Evolutionary conservation across 2,797 vertebrate genomes (phyloP), one percentile per base, ranked within the genome.

Genomic region (Mus spretus): DNA sequence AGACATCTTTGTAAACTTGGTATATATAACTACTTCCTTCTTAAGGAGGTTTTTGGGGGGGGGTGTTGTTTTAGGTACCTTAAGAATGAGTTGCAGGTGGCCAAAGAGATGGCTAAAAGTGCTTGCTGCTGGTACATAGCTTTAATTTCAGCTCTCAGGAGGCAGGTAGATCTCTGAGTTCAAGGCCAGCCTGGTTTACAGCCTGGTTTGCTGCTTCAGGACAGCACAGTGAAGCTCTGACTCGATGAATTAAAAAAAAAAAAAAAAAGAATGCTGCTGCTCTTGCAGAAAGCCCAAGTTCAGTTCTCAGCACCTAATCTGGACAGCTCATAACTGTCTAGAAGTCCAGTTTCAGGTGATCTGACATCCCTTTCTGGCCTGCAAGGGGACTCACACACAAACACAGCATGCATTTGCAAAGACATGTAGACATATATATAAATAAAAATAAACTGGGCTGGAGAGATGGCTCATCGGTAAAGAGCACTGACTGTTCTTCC

Each of bases 1-100:
- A 67, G 5, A 28, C 63, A 65, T 94, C 44, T 88, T 92, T 82
- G 22, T 70, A 47, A 53, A 63, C 17, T 89, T 91, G 89, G 95
- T 61, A 17, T 63, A 34, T 78, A 9, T 77, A 95, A 80, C 6
- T 77, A 20, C 26, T 37, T 50, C 24, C 61, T 92, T 92, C 31
- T 82, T 37, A 92, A 83, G 67, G 20, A 74, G 86, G 93, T 81
- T 94, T 5, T 11, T 34, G 17, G 40, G 31, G 61, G 44, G 9
- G 47, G 7, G 47, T 47, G 44, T 44, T 44, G 74, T 77, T 96
- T 89, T 85, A 91, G 70, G 70, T 93, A n/a, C 37, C 53, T 77
- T 78, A 84, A 94, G 75, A 70, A 40, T 86, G 37, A 97, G 44
- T 80, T 72, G 50, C 37, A 91, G 44, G 7, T 22, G 22, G 28